Percentiles rank a stretch among this genome's conserved stretches.
Evolutionary conservation across 1,140 invertebrate genomes (phyloP).

Genomic region (Chelonus insularis): DNA sequence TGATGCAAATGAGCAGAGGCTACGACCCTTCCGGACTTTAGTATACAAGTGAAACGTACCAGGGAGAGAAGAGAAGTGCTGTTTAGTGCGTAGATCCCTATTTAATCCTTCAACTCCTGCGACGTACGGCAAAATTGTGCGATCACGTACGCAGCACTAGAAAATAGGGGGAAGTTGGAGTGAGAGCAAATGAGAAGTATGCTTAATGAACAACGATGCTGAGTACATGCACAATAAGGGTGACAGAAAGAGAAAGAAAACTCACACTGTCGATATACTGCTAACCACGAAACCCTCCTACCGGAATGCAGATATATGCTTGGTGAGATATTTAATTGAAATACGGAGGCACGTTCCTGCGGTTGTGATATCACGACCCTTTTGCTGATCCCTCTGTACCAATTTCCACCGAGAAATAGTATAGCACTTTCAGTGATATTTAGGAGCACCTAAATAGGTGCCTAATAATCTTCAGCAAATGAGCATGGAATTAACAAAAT

Average conservation of each 20-base stretch:
- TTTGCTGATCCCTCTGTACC: conserved; percentile 7
- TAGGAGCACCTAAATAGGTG: background rate
- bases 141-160: background rate
- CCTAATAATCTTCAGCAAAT: background rate
- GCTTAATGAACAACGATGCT: conserved; percentile 32
- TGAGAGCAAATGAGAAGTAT: conserved; percentile 5
- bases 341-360: conserved; percentile 40
- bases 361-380: conserved; percentile 13
- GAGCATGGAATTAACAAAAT: background rate
- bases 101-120: background rate
- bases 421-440: background rate
- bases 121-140: background rate
- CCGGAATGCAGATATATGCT: conserved; percentile 43
- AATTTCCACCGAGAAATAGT: background rate
- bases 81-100: background rate
- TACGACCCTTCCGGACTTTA: no score
- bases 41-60: no score
- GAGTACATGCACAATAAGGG: conserved; percentile 22
- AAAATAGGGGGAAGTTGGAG: background rate
- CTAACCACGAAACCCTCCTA: conserved; percentile 31
- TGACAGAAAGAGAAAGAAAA: conserved; percentile 14
- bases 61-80: background rate
- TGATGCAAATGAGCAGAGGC: no score
- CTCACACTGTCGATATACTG: background rate
- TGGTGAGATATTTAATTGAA: conserved; percentile 46